Percentiles rank a stretch among this genome's conserved stretches.
phyloP scores from a whole-genome alignment of 1,140 invertebrate genomes.

The Saccostrea echinata region DNA sequence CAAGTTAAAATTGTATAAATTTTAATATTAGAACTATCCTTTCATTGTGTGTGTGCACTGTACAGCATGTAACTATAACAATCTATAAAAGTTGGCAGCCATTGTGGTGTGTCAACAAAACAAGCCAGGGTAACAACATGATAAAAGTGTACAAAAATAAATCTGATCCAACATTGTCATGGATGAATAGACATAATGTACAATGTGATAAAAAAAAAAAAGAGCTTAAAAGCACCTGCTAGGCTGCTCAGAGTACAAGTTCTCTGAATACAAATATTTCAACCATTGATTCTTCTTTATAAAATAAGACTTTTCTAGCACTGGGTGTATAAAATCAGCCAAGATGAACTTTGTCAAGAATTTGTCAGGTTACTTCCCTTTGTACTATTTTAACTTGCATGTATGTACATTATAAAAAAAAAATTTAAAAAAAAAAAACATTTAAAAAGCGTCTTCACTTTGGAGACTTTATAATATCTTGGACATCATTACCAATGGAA shows the following conservation, averaged over 20 bases:
- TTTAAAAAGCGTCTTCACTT: background rate
- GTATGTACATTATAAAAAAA: too few species aligned
- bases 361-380: too few species aligned
- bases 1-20: background rate
- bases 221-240: too few species aligned
- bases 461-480: background rate
- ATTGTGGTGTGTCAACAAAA: conserved; percentile 4
- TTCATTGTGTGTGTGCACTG: background rate
- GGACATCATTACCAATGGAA: background rate
- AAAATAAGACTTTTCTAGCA: background rate
- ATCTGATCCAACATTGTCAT: conserved; percentile 2
- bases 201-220: background rate
- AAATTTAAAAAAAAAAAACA: too few species aligned
- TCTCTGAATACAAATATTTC: too few species aligned
- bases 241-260: too few species aligned
- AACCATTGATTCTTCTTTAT: background rate
- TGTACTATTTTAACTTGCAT: too few species aligned
- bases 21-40: conserved; percentile 30
- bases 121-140: background rate
- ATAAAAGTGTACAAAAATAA: conserved; percentile 25
- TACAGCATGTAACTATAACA: background rate
- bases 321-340: background rate
- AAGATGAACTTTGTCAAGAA: background rate
- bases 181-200: background rate
- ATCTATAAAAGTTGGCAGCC: background rate